phyloP scores from a whole-genome alignment of 1,140 invertebrate species.

The Drosophila busckii region DNA sequence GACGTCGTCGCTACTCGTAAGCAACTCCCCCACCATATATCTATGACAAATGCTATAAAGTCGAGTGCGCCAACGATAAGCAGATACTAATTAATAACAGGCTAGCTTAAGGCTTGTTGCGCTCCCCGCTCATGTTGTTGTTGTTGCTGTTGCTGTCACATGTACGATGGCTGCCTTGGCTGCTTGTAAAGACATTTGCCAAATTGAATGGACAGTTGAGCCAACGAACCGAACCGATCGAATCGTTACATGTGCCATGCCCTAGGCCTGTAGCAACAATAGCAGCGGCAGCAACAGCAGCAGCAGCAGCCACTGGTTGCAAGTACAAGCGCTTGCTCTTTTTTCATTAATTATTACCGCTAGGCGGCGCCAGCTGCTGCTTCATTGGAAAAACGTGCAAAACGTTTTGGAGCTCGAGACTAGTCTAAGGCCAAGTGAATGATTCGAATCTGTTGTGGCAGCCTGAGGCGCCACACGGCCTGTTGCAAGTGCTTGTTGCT shows the following conservation, averaged over 20 bases:
- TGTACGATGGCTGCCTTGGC: constrained; percentile 15
- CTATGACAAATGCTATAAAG: constrained; percentile 64
- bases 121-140: constrained; percentile 1
- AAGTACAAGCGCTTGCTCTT: constrained; percentile 40
- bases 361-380: constrained; percentile 36
- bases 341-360: constrained; percentile 73
- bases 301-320: constrained; percentile 21
- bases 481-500: constrained; percentile 6
- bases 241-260: constrained; percentile 7
- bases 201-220: constrained; percentile 44
- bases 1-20: constrained; percentile 10
- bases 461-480: constrained; percentile 52
- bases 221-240: constrained; percentile 19
- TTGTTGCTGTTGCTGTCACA: constrained; percentile 46
- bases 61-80: constrained; percentile 59
- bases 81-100: constrained; percentile 73
- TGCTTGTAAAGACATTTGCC: constrained; percentile 26
- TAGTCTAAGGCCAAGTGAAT: constrained; percentile 61
- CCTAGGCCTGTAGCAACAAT: constrained; percentile 26
- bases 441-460: constrained; percentile 59
- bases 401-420: constrained; percentile 51
- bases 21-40: constrained; percentile 60
- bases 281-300: constrained; percentile 7
- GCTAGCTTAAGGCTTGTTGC: constrained; percentile 30
- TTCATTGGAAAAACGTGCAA: constrained; percentile 76